phyloP scores from a whole-genome alignment of 2,888 invertebrate species.

The Ischnus inquisitorius region DNA sequence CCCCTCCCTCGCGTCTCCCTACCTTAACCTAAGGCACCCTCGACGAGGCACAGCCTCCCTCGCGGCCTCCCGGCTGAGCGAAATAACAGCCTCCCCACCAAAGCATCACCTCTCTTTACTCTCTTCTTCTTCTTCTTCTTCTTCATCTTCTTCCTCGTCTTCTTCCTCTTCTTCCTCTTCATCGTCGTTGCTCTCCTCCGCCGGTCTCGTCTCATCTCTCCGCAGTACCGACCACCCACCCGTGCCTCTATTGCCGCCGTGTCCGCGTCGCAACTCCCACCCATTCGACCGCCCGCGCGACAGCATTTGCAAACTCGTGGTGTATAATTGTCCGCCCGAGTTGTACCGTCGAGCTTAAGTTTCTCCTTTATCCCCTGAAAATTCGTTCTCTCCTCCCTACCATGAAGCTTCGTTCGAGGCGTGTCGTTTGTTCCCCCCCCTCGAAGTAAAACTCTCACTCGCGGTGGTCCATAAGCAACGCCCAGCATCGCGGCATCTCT shows the following conservation, averaged over 20 bases:
- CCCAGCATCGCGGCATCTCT: constrained; percentile 34
- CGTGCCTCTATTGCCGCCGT: constrained; percentile 78
- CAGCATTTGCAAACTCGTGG: constrained; percentile 82
- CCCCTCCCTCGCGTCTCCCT: constrained; percentile 58
- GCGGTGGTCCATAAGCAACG: constrained; percentile 17
- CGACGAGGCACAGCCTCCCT: constrained; percentile 84
- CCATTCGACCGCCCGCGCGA: constrained; percentile 72
- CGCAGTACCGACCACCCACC: constrained; percentile 63
- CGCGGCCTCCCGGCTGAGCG: constrained; percentile 78
- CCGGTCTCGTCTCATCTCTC: constrained; percentile 46
- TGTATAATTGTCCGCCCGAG: constrained; percentile 81
- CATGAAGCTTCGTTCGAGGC: constrained; percentile 58
- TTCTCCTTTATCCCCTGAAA: neutral
- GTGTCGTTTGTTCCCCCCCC: constrained; percentile 63
- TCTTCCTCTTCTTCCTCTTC: constrained; percentile 36
- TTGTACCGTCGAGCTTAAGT: constrained; percentile 52
- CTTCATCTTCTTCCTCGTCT: constrained; percentile 71
- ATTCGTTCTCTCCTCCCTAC: constrained; percentile 27
- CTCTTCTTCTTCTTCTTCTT: constrained; percentile 49
- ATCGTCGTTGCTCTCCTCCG: constrained; percentile 63
- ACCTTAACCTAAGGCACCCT: constrained; percentile 67
- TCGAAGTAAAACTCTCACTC: neutral
- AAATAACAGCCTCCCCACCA: constrained; percentile 77
- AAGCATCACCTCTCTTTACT: constrained; percentile 70
- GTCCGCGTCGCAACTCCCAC: constrained; percentile 65